phyloP scores from a whole-genome alignment of 2,113 vertebrate genomes.

The Catharus fuscescens region DNA sequence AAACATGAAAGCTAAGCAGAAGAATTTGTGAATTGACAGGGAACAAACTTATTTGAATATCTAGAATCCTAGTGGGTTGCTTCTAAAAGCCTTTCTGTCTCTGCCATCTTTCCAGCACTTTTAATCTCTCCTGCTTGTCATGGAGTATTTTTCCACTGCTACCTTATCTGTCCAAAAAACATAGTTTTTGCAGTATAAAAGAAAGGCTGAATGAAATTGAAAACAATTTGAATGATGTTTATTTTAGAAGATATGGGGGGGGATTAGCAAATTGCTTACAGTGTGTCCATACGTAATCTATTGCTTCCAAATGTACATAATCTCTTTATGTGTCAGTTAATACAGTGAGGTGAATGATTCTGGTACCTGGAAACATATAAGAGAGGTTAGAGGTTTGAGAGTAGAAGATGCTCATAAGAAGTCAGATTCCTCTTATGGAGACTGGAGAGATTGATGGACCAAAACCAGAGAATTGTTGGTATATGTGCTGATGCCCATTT shows the following conservation, averaged over 20 bases:
- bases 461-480: not conserved
- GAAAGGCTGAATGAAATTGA: not conserved
- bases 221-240: not conserved
- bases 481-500: accelerated
- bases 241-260: accelerated
- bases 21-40: not conserved
- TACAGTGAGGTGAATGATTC: not conserved
- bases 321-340: not conserved
- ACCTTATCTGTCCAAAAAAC: not conserved
- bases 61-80: not conserved
- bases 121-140: not conserved
- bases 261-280: not conserved
- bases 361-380: accelerated
- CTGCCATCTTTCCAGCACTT: not conserved
- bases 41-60: not conserved
- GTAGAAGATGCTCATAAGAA: not conserved
- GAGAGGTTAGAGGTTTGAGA: not conserved
- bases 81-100: not conserved
- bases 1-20: not conserved
- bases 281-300: not conserved
- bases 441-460: not conserved
- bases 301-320: not conserved
- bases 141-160: not conserved
- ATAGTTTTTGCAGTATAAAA: not conserved
- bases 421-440: not conserved